Conservation (phyloP, 1,140 invertebrate genomes). For the Neotoxoptera formosana region DNA sequence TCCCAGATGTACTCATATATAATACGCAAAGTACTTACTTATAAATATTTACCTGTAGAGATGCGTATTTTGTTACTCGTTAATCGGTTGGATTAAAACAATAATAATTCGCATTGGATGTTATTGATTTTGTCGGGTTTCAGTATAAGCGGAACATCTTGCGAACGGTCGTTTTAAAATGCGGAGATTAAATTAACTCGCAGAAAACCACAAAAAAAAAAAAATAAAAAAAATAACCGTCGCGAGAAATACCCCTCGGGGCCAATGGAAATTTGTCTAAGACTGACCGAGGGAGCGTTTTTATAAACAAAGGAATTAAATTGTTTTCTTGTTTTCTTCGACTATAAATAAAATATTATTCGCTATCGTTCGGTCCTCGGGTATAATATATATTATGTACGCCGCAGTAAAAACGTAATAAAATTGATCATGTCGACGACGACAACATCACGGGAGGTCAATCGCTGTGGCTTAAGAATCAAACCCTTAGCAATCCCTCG, state of each 20-base stretch:
- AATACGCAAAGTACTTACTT: neutral
- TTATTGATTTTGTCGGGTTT: neutral
- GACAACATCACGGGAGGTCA: neutral
- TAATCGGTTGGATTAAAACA: neutral
- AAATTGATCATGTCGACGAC: slow-evolving; percentile 16
- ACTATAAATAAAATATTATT: slow-evolving; percentile 23
- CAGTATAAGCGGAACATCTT: neutral
- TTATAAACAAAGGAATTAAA: neutral
- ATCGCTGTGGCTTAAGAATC: neutral
- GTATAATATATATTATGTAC: too few species aligned
- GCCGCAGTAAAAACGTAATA: slow-evolving; percentile 39
- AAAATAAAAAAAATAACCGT: neutral
- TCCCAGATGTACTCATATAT: neutral
- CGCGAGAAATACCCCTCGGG: too few species aligned
- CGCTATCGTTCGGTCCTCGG: neutral
- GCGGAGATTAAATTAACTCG: neutral
- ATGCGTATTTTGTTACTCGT: neutral
- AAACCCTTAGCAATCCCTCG: slow-evolving; percentile 18
- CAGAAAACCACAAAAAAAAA: neutral
- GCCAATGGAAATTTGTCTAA: neutral
- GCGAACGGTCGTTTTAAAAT: neutral
- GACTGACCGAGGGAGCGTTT: neutral
- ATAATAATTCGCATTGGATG: neutral
- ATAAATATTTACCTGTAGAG: neutral
- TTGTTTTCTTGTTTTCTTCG: neutral